Conservation (phyloP, 2,797 vertebrate species). For the Buceros bicornis region DNA sequence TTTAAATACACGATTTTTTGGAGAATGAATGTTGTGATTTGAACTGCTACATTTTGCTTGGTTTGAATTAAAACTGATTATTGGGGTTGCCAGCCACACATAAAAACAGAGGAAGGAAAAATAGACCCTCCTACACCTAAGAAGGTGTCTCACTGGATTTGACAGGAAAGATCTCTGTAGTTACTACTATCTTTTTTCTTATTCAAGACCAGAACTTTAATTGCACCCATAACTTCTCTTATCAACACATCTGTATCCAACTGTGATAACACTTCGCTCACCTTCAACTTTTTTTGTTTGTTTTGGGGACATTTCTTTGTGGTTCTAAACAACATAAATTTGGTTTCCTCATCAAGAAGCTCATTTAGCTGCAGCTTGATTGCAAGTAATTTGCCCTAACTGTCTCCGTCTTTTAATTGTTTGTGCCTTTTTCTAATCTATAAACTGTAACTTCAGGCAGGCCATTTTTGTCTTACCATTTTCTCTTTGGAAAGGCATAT, state of each 20-base stretch:
- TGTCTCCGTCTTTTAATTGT: conserved; percentile 81
- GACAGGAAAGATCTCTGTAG: not conserved
- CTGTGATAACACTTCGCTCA: conserved; percentile 73
- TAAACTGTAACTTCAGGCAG: conserved; percentile 84
- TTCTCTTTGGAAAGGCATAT: conserved; percentile 73
- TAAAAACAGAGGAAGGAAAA: not conserved
- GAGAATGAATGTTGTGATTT: not conserved
- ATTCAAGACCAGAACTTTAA: conserved; percentile 22
- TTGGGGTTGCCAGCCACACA: not conserved
- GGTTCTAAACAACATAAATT: conserved; percentile 81
- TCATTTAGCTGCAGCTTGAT: conserved; percentile 83
- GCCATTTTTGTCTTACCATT: conserved; percentile 76
- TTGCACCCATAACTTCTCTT: conserved; percentile 45
- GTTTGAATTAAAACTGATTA: not conserved
- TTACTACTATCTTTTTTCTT: not conserved
- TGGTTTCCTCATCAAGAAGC: conserved; percentile 81
- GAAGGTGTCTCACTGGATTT: not conserved
- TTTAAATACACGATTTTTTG: not conserved
- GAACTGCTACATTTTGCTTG: not conserved
- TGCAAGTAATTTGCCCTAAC: conserved; percentile 84
- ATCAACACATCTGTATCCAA: conserved; percentile 63
- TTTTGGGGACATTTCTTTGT: conserved; percentile 69
- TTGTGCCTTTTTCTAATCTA: conserved; percentile 80
- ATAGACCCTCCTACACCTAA: not conserved
- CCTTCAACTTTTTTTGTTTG: conserved; percentile 72